Conservation (phyloP, 2,888 invertebrate genomes). For the Platycheirus rosarum region DNA sequence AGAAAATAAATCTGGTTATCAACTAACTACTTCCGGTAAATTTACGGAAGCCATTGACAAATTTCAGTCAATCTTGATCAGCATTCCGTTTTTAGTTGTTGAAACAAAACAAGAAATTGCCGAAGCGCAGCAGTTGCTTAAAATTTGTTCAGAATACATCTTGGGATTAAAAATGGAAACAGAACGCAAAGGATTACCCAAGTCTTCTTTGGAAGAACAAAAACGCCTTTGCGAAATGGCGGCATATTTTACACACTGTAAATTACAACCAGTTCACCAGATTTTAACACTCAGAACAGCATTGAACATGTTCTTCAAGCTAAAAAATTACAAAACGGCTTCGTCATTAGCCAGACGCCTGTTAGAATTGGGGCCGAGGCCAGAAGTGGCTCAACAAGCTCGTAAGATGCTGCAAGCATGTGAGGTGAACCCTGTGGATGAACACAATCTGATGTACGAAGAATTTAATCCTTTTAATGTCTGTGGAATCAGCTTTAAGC, state of each 20-base stretch:
- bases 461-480: constrained; percentile 99
- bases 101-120: constrained; percentile 95
- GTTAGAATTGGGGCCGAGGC: constrained; percentile 95
- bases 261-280: constrained; percentile 97
- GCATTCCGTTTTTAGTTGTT: constrained; percentile 94
- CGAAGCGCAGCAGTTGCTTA: constrained; percentile 95
- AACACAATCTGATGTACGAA: constrained; percentile 94
- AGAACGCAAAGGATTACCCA: constrained; percentile 92
- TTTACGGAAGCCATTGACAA: constrained; percentile 96
- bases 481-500: constrained; percentile 95
- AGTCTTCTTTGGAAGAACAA: constrained; percentile 92
- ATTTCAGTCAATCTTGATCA: constrained; percentile 90
- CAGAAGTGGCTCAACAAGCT: constrained; percentile 96
- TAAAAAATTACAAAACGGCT: constrained; percentile 97
- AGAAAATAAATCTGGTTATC: constrained; percentile 96
- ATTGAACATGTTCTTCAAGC: constrained; percentile 97
- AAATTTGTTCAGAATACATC: constrained; percentile 96
- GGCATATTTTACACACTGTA: constrained; percentile 99
- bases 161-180: constrained; percentile 96
- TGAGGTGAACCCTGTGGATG: constrained; percentile 94
- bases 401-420: constrained; percentile 97
- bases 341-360: constrained; percentile 96
- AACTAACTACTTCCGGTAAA: constrained; percentile 96
- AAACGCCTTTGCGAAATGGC: constrained; percentile 98
- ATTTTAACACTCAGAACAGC: constrained; percentile 97